These are phyloP conservation scores for Gallinago nigripennis DNA, from an alignment of 2,797 vertebrate species.

Conservation along the genomic window DNA sequence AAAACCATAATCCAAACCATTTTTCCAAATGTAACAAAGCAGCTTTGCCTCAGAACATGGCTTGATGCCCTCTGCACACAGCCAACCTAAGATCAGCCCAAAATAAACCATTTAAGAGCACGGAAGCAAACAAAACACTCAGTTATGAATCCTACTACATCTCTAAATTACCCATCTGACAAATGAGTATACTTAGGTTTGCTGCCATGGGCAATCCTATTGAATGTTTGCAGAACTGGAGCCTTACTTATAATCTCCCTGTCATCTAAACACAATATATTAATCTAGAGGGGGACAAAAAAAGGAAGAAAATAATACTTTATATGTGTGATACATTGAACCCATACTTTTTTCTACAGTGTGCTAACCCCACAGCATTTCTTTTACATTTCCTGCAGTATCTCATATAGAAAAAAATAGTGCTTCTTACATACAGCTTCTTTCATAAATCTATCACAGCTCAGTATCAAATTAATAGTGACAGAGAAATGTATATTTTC, in stretches of 20 bases:
- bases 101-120: background rate
- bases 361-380: background rate
- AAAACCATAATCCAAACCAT: background rate
- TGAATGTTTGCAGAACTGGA: background rate
- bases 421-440: background rate
- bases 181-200: background rate
- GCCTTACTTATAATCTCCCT: background rate
- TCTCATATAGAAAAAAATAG: background rate
- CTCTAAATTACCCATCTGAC: background rate
- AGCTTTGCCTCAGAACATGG: conserved; percentile 23
- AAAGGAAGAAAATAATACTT: background rate
- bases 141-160: background rate
- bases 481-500: background rate
- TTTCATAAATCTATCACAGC: background rate
- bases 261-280: background rate
- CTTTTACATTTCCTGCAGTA: background rate
- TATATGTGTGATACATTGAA: background rate
- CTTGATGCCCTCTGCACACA: background rate
- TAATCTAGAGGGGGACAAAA: accelerated
- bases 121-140: background rate
- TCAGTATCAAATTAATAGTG: background rate
- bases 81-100: background rate
- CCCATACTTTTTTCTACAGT: background rate
- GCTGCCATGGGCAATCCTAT: background rate
- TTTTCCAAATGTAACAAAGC: background rate